Conservation (phyloP, 2,888 invertebrate genomes). For the Dorcus hopei region DNA sequence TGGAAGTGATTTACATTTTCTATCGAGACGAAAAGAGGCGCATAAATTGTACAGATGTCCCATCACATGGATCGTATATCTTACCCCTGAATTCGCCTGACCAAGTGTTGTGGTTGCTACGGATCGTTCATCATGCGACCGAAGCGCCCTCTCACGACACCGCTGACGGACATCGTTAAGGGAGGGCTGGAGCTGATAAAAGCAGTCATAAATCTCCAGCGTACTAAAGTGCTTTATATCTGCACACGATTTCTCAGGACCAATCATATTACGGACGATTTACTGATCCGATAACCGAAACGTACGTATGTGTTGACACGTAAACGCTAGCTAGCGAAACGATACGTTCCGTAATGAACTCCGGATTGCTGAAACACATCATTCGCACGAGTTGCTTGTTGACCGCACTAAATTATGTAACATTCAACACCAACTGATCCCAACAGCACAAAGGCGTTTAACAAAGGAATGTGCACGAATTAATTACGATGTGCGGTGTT, state of each 20-base stretch:
- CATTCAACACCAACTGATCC: conserved; percentile 25
- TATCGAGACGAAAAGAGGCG: conserved; percentile 45
- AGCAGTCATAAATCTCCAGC: conserved; percentile 44
- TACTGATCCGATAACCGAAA: background rate
- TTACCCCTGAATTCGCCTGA: conserved; percentile 35
- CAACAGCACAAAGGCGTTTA: conserved; percentile 16
- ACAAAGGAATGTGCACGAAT: conserved; percentile 24
- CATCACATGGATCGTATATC: conserved; percentile 45
- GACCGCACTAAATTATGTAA: conserved; percentile 26
- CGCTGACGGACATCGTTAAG: conserved; percentile 45
- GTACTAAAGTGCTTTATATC: conserved; percentile 43
- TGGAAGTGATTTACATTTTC: conserved; percentile 44
- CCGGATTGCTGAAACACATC: conserved; percentile 31
- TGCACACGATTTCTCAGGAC: conserved; percentile 41
- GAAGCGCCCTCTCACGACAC: conserved; percentile 28
- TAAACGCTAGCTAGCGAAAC: background rate
- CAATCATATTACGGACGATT: conserved; percentile 6
- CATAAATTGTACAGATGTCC: conserved; percentile 48
- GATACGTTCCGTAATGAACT: conserved; percentile 26
- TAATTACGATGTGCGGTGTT: conserved; percentile 22
- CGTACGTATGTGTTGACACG: background rate
- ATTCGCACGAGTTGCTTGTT: conserved; percentile 27
- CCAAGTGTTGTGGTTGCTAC: conserved; percentile 39
- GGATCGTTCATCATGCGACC: conserved; percentile 40
- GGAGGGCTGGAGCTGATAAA: conserved; percentile 44